These are phyloP conservation scores for Plestiodon gilberti DNA, from an alignment of 2,113 vertebrate species.

Conservation along the genomic window DNA sequence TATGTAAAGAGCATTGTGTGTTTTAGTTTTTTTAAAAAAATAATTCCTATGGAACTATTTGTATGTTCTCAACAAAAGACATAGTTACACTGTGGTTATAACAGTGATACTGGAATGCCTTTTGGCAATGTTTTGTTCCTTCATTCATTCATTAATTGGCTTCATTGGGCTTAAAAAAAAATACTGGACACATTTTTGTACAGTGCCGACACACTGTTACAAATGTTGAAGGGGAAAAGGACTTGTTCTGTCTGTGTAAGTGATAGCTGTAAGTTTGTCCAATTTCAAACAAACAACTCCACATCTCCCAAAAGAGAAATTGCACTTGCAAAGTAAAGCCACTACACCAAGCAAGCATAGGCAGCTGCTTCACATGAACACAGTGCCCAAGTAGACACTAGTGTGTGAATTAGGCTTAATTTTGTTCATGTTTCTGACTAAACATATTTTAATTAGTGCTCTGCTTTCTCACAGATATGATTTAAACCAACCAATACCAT, in stretches of 20 bases:
- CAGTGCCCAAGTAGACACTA: background rate
- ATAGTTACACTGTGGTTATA: background rate
- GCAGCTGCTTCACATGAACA: background rate
- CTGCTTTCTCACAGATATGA: background rate
- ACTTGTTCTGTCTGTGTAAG: background rate
- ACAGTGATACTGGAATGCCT: background rate
- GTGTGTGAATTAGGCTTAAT: background rate
- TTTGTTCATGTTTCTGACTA: no score
- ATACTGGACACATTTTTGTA: background rate
- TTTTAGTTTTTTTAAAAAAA: background rate
- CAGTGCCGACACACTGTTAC: background rate
- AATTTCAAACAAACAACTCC: background rate
- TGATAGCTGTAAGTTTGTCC: background rate
- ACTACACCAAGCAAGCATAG: background rate
- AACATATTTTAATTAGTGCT: no score
- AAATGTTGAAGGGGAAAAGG: background rate
- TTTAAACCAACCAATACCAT: background rate
- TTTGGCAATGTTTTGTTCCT: background rate
- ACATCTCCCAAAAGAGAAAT: background rate
- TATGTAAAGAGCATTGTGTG: background rate
- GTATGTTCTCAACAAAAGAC: background rate
- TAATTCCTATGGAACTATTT: background rate
- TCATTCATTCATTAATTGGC: no score
- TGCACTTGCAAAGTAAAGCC: background rate
- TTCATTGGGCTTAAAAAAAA: background rate